Conservation (phyloP, 1,140 invertebrate genomes). For the Hylaeus anthracinus region DNA sequence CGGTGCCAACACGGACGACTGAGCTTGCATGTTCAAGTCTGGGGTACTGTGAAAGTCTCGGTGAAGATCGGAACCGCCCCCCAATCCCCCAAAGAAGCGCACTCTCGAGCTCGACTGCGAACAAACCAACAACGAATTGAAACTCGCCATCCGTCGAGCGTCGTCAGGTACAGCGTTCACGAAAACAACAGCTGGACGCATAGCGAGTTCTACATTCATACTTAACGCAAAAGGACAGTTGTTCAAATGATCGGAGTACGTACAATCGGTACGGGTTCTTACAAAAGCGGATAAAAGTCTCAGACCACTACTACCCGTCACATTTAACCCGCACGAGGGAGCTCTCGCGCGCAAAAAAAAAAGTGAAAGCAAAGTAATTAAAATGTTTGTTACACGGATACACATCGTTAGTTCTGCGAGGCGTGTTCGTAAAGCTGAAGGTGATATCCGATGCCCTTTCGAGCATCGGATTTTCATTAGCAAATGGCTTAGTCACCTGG, state of each 20-base stretch:
- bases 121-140: conserved; percentile 35
- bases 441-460: conserved; percentile 57
- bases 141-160: too few species aligned
- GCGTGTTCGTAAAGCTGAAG: conserved; percentile 66
- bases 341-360: conserved; percentile 24
- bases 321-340: neutral
- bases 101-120: conserved; percentile 79
- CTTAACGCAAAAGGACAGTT: neutral
- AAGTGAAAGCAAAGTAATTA: conserved; percentile 43
- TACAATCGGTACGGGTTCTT: neutral
- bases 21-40: conserved; percentile 84
- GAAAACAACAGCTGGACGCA: conserved; percentile 23
- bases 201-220: conserved; percentile 20
- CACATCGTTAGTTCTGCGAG: conserved; percentile 46
- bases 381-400: conserved; percentile 31
- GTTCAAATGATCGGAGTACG: neutral
- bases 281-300: too few species aligned
- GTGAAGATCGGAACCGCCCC: conserved; percentile 84
- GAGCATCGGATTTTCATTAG: conserved; percentile 64
- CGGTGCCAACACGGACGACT: conserved; percentile 72
- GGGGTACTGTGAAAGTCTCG: conserved; percentile 94
- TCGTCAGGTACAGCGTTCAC: neutral
- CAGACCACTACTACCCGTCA: too few species aligned
- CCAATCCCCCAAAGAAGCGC: conserved; percentile 82
- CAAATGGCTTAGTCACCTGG: conserved; percentile 72